Evolutionary conservation across 2,888 invertebrate genomes (phyloP).

Genomic region (Hydriomena furcata): DNA sequence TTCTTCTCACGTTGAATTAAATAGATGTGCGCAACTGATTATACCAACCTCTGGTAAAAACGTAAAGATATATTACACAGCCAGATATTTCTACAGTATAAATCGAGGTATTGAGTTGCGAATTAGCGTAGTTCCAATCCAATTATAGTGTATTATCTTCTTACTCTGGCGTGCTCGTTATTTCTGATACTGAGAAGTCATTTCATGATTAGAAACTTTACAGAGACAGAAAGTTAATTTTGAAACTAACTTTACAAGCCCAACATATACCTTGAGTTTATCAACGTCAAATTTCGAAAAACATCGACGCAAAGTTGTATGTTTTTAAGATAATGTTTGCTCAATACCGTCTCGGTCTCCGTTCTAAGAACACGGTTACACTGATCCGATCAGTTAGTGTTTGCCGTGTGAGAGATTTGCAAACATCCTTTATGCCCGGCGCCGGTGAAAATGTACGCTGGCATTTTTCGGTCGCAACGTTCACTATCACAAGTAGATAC

Average conservation of each 20-base stretch:
- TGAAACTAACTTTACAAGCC: neutral
- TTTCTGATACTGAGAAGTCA: neutral
- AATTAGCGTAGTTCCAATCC: too few relatives aligned
- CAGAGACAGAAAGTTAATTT: too few relatives aligned
- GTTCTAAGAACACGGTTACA: slow-evolving; percentile 44
- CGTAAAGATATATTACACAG: too few relatives aligned
- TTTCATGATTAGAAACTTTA: too few relatives aligned
- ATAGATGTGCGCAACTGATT: too few relatives aligned
- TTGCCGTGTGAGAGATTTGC: slow-evolving; percentile 62
- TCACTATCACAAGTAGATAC: slow-evolving; percentile 37
- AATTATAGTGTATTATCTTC: neutral
- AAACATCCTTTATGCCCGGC: slow-evolving; percentile 58
- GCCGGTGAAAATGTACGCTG: slow-evolving; percentile 46
- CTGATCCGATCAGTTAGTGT: slow-evolving; percentile 61
- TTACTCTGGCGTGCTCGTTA: neutral
- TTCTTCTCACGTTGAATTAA: neutral
- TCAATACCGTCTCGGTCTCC: slow-evolving; percentile 28
- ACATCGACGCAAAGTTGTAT: neutral
- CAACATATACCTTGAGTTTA: neutral
- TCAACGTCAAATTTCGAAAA: neutral
- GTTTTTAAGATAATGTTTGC: slow-evolving; percentile 5
- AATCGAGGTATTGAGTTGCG: too few relatives aligned
- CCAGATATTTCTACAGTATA: too few relatives aligned
- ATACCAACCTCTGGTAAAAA: too few relatives aligned
- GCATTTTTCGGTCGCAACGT: slow-evolving; percentile 45